Evolutionary conservation across 92 coral and sea anemone genomes (phyloP).

Genomic region (Porites lobata): DNA sequence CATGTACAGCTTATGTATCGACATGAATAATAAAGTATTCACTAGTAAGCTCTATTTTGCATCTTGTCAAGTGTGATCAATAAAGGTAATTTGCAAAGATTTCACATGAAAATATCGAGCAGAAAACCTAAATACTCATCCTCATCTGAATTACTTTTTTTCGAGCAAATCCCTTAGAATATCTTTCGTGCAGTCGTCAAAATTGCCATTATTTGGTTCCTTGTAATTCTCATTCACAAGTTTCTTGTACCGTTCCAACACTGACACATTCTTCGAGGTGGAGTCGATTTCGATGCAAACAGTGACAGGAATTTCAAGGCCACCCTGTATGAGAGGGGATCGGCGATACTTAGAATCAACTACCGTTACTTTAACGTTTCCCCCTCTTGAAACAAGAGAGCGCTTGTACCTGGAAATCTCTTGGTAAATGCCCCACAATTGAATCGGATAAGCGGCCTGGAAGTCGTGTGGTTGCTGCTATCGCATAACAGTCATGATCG

Average conservation of each 20-base stretch:
- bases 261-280: conserved; percentile 50
- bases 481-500: conserved; percentile 59
- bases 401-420: conserved; percentile 67
- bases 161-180: conserved; percentile 43
- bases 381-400: conserved; percentile 47
- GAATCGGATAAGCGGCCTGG: conserved; percentile 77
- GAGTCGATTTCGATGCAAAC: conserved; percentile 72
- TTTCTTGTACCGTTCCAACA: conserved; percentile 74
- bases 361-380: conserved; percentile 38
- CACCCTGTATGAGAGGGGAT: conserved; percentile 58
- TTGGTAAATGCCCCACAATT: conserved; percentile 60
- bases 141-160: conserved; percentile 30
- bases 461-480: conserved; percentile 69
- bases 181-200: conserved; percentile 23
- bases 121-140: too few relatives aligned
- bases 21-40: too few relatives aligned
- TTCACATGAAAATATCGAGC: too few relatives aligned
- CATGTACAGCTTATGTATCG: too few relatives aligned
- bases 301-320: conserved; percentile 72
- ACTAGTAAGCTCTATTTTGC: too few relatives aligned
- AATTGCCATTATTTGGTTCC: conserved; percentile 70
- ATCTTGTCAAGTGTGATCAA: too few relatives aligned
- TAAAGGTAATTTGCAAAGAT: too few relatives aligned
- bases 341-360: conserved; percentile 53
- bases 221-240: conserved; percentile 74